Conservation (phyloP, 2,888 invertebrate genomes). For the Coelogynopora nodosa region DNA sequence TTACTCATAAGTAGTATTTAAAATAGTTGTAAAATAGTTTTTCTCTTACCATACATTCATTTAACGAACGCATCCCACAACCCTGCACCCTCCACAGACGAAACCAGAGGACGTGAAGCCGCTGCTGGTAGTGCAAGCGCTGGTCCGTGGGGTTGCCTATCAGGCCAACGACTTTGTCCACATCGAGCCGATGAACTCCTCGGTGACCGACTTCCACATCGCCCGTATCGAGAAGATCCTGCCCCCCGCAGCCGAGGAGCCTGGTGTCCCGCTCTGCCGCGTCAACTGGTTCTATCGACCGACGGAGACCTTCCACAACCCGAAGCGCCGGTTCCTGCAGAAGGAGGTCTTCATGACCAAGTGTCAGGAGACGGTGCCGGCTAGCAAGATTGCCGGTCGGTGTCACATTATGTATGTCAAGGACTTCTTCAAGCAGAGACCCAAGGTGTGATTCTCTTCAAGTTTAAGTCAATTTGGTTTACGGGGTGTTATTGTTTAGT, state of each 20-base stretch:
- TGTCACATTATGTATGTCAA: slow-evolving; percentile 89
- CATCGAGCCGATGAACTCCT: slow-evolving; percentile 9
- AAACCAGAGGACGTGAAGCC: neutral
- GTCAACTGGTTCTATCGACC: slow-evolving; percentile 81
- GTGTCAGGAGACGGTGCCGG: slow-evolving; percentile 75
- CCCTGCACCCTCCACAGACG: neutral
- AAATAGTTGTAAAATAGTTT: too few species aligned
- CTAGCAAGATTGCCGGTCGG: slow-evolving; percentile 78
- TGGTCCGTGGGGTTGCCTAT: slow-evolving; percentile 66
- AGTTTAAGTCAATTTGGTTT: too few species aligned
- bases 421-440: slow-evolving; percentile 83
- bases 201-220: slow-evolving; percentile 6
- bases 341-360: slow-evolving; percentile 94
- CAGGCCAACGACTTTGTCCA: slow-evolving; percentile 75
- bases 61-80: too few species aligned
- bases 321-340: slow-evolving; percentile 87
- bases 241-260: neutral
- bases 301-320: slow-evolving; percentile 89
- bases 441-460: slow-evolving; percentile 67
- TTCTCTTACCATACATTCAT: too few species aligned
- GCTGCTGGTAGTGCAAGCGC: neutral
- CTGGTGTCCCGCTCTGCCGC: neutral
- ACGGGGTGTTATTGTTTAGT: too few species aligned
- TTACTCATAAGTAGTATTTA: too few species aligned
- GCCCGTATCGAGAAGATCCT: neutral